phyloP scores from a whole-genome alignment of 2,888 invertebrate genomes.

The Podabrus alpinus region DNA sequence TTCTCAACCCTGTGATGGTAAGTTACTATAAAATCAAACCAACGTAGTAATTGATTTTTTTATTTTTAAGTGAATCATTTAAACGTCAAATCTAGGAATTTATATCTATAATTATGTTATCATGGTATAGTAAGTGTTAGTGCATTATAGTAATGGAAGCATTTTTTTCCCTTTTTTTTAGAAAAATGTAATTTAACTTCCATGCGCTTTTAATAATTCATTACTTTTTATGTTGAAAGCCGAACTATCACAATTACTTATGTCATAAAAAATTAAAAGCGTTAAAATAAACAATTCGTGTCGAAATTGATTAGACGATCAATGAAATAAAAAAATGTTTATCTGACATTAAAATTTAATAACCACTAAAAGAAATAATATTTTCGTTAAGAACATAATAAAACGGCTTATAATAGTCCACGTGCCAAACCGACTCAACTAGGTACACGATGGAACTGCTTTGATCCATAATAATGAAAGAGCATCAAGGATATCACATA shows the following conservation, averaged over 20 bases:
- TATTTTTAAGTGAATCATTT: too few species aligned
- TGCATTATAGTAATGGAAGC: not conserved
- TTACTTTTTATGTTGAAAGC: not conserved
- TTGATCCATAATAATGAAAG: slow-evolving; percentile 4
- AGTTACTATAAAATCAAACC: too few species aligned
- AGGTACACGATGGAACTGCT: not conserved
- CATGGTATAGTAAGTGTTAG: too few species aligned
- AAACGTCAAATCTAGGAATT: too few species aligned
- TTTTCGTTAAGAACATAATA: not conserved
- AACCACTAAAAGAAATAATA: not conserved
- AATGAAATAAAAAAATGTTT: not conserved
- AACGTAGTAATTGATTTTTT: too few species aligned
- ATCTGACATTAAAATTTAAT: not conserved
- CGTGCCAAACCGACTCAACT: not conserved
- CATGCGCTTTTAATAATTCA: not conserved
- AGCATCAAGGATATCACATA: slow-evolving; percentile 17
- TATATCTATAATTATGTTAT: too few species aligned
- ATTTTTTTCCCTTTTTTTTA: not conserved
- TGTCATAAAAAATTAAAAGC: not conserved
- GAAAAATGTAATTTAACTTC: not conserved
- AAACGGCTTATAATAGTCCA: not conserved
- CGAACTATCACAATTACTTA: not conserved
- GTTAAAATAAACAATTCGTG: not conserved
- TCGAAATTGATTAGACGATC: not conserved
- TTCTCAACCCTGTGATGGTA: too few species aligned